These are phyloP conservation scores for Cyphomyrus discorhynchus DNA, from an alignment of 2,113 vertebrate genomes.

Conservation along the genomic window DNA sequence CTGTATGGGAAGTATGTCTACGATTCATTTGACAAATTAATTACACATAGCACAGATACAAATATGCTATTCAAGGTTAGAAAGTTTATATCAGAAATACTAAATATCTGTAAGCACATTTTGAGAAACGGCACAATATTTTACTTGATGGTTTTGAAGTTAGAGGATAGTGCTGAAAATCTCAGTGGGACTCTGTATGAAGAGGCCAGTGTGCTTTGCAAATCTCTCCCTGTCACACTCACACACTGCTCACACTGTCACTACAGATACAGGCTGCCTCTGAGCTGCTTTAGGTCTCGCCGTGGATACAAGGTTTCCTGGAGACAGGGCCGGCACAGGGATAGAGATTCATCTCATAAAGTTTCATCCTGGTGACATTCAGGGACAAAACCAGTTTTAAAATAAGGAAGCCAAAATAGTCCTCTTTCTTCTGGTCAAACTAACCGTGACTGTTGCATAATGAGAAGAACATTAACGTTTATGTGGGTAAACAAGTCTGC, in stretches of 20 bases:
- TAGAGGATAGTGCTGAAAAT: background rate
- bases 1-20: background rate
- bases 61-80: background rate
- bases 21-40: background rate
- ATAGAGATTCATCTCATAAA: background rate
- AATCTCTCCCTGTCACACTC: background rate
- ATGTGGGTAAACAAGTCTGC: background rate
- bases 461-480: background rate
- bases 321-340: background rate
- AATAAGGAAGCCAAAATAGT: background rate
- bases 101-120: background rate
- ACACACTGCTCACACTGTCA: background rate
- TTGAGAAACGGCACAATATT: background rate
- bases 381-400: background rate
- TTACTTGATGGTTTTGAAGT: background rate
- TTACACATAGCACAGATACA: background rate
- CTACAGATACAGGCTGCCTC: background rate
- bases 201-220: background rate
- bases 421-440: background rate
- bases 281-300: background rate
- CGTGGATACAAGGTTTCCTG: background rate
- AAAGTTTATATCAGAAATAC: background rate
- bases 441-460: background rate
- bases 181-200: background rate
- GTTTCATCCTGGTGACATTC: background rate